Evolutionary conservation across 2,888 invertebrate genomes (phyloP), one percentile per base, ranked within the genome.

Genomic region (Plebejus anna): DNA sequence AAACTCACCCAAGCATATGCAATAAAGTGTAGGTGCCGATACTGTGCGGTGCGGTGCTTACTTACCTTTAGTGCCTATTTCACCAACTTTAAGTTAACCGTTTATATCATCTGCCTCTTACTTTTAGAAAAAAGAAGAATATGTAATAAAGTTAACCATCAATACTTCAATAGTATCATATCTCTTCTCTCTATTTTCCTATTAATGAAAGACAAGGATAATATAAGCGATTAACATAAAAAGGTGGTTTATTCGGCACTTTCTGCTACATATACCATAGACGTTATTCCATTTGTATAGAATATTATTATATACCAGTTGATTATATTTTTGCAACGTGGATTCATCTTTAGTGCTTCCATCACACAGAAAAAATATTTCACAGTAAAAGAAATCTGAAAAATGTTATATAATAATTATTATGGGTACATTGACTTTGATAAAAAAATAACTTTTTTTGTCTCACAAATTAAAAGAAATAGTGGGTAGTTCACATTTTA

Each of bases 1-100:
- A 77, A 82, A 90, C 90, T 90, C 89, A 90, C 90, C 90, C 77
- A 82, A 83, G 80, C 81, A 32, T 55, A 73, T 73, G 73, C 51
- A 73, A 72, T 73, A 55, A 47, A 73, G 47, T 73, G 73, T 55
- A 51, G 22, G 73, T 73, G 73, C 55, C 32, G 13, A 13, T 73
- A 73, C 51, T 55, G 55, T 55, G 73, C 6, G 7, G 16, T 73
- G 55, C 73, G 1, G 16, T 47, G 47, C 72, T 55, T 13, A 73
- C 73, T 73, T 73, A 73, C 73, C 73, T 51, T 51, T 28, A 28
- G 72, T 72, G 28, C 47, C 1, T 16, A 16, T 55, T 47, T 16
- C 13, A 55, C 55, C 55, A 55, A 55, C 55, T 55, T 55, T 55
- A 16, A 16, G 4, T 55, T 16, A 55, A 55, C 16, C 55, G 55